A percentile compares a stretch with the other conserved stretches of the same genome.
Conservation (phyloP, 2,797 vertebrate species). For the Atherinosoma microstoma region DNA sequence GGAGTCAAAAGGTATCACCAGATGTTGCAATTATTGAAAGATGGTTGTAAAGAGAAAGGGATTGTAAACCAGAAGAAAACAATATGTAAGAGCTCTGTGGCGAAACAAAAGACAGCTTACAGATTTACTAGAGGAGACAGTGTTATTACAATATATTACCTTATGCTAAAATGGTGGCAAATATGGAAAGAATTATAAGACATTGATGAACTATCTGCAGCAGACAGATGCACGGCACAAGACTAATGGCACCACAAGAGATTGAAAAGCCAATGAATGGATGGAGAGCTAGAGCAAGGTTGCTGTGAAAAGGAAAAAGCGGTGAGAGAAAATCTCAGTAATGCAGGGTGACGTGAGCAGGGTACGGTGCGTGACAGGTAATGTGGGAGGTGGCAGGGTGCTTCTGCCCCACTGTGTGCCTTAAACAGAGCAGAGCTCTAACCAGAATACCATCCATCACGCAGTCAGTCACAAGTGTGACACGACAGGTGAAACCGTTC, state of each 20-base stretch:
- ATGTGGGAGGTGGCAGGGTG: constrained; percentile 56
- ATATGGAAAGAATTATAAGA: constrained; percentile 22
- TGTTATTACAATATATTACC: constrained; percentile 20
- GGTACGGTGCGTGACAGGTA: constrained; percentile 64
- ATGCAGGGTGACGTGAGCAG: constrained; percentile 58
- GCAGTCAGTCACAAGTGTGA: constrained; percentile 73
- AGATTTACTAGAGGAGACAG: constrained; percentile 7
- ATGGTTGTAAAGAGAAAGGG: constrained; percentile 6
- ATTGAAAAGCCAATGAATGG: constrained; percentile 39
- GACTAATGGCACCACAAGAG: constrained; percentile 25
- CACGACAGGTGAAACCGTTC: constrained; percentile 71
- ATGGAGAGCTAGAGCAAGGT: constrained; percentile 18
- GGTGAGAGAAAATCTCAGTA: constrained; percentile 41
- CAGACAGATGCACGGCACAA: constrained; percentile 27
- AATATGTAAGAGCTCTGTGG: constrained; percentile 1
- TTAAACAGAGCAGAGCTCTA: constrained; percentile 70
- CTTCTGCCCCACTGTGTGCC: constrained; percentile 52
- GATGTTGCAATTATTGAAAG: constrained; percentile 40
- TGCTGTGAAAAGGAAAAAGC: constrained; percentile 21
- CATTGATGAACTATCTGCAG: constrained; percentile 29
- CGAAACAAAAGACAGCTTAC: constrained; percentile 3
- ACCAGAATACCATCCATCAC: constrained; percentile 75
- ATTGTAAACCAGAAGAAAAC: not conserved
- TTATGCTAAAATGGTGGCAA: constrained; percentile 20
- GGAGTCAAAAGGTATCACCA: constrained; percentile 15